Conservation (phyloP, 2,797 vertebrate species). For the Amblyraja radiata region DNA sequence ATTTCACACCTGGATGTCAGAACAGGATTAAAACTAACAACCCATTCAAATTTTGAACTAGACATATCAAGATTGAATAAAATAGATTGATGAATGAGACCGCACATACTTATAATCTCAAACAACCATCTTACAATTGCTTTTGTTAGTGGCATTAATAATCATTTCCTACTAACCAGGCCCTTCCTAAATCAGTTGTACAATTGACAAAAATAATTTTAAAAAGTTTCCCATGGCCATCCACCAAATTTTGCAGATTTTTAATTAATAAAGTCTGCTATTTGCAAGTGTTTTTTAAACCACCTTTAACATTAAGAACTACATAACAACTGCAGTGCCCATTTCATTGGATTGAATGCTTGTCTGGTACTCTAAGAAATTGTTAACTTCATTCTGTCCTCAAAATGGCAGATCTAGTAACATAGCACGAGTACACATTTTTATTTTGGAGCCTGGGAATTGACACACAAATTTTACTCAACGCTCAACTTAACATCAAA, state of each 20-base stretch:
- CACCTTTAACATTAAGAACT: neutral
- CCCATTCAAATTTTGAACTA: too few relatives aligned
- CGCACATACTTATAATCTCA: neutral
- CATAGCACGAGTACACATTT: neutral
- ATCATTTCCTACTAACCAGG: constrained; percentile 3
- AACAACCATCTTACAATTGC: neutral
- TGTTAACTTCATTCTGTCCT: neutral
- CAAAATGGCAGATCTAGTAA: constrained; percentile 16
- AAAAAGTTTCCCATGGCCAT: too few relatives aligned
- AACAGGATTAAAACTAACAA: neutral
- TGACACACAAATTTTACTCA: neutral
- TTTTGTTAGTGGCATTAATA: neutral
- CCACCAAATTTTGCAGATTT: neutral
- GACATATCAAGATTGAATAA: too few relatives aligned
- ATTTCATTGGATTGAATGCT: neutral
- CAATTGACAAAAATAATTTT: too few relatives aligned
- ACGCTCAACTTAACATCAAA: neutral
- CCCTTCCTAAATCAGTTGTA: neutral
- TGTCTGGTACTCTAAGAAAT: neutral
- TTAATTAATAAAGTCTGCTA: neutral
- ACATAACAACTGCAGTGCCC: neutral
- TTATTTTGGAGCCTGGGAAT: constrained; percentile 8
- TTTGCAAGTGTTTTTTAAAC: neutral
- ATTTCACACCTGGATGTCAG: neutral
- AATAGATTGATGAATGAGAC: neutral